These are phyloP conservation scores for Mesorhabditis sp. DNA, from an alignment of 2,888 invertebrate genomes.

Conservation along the genomic window DNA sequence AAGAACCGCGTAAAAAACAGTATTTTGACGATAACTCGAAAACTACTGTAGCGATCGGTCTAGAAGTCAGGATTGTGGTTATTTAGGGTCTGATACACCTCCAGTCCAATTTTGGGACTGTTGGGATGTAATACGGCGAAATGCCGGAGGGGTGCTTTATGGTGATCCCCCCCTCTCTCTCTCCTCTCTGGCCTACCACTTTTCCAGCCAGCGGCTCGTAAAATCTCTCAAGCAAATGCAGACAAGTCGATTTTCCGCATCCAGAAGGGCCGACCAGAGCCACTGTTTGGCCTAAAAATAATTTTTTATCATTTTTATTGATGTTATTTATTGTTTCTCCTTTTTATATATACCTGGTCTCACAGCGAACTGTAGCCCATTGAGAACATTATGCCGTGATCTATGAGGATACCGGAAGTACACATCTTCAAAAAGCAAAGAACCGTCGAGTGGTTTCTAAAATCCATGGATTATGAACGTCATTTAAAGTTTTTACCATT, in stretches of 20 bases:
- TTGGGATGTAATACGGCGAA: too few relatives aligned
- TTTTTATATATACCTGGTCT: background rate
- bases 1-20: too few relatives aligned
- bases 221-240: background rate
- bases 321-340: background rate
- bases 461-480: background rate
- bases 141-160: too few relatives aligned
- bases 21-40: too few relatives aligned
- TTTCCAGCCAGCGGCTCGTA: background rate
- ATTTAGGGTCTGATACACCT: too few relatives aligned
- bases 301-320: background rate
- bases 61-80: too few relatives aligned
- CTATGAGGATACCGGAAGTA: background rate
- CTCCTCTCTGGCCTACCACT: background rate
- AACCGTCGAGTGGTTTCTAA: background rate
- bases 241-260: slow-evolving; percentile 2
- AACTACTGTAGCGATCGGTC: too few relatives aligned
- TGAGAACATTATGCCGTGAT: background rate
- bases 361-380: background rate
- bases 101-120: too few relatives aligned
- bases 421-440: background rate
- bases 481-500: too few relatives aligned
- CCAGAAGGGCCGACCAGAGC: background rate
- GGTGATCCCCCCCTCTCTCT: too few relatives aligned
- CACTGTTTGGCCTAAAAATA: background rate